phyloP scores from a whole-genome alignment of 1,140 invertebrate genomes.

The Pachyrhynchus sulphureomaculatus region DNA sequence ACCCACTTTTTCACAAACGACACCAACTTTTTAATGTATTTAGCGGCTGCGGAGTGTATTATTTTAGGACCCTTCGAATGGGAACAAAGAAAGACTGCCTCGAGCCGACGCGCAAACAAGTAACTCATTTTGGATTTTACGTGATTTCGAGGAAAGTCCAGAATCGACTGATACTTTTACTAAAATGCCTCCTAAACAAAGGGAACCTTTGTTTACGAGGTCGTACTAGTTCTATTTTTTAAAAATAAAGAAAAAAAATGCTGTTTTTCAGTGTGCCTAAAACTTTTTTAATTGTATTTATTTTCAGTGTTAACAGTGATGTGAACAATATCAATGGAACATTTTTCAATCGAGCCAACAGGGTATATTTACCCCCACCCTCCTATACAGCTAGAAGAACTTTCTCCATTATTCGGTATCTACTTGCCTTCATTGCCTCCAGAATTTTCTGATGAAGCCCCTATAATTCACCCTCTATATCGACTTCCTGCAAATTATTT shows the following conservation, averaged over 20 bases:
- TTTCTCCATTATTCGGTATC: neutral
- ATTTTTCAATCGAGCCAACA: neutral
- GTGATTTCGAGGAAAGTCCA: no score
- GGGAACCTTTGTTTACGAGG: no score
- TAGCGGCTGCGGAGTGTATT: no score
- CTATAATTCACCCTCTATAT: conserved; percentile 5
- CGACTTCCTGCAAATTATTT: conserved; percentile 24
- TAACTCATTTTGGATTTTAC: no score
- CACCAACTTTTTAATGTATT: no score
- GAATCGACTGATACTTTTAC: no score
- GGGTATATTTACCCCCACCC: conserved; percentile 40
- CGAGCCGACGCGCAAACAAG: no score
- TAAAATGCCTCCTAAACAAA: no score
- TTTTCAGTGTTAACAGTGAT: conserved; percentile 14
- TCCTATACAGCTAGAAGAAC: conserved; percentile 33
- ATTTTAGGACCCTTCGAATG: no score
- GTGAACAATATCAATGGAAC: conserved; percentile 3
- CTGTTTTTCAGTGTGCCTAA: neutral
- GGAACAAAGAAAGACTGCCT: no score
- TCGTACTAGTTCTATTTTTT: no score
- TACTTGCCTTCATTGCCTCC: conserved; percentile 29
- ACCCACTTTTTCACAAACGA: no score
- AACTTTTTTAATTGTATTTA: neutral
- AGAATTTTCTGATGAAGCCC: conserved; percentile 20
- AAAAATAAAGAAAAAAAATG: neutral